These are phyloP conservation scores for Phrynosoma blainvillii DNA, from an alignment of 2,113 vertebrate species.

Conservation along the genomic window DNA sequence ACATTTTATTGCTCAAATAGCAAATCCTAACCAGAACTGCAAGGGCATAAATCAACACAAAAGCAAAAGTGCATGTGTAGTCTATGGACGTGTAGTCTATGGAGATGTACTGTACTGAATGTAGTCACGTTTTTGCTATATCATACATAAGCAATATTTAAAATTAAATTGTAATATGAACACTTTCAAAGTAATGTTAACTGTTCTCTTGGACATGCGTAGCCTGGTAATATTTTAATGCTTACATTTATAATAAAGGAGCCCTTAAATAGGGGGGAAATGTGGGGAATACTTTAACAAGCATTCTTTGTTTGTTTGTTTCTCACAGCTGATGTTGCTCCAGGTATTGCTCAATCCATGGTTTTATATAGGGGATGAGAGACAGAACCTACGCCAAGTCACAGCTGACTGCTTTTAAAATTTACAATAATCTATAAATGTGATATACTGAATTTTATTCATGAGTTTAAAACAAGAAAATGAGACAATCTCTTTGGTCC, in stretches of 20 bases:
- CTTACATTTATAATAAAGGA: background rate
- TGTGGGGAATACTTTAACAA: background rate
- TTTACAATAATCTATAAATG: slow-evolving; percentile 12
- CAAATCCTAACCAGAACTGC: rapidly evolving
- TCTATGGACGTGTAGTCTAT: rapidly evolving
- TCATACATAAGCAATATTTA: slow-evolving; percentile 18
- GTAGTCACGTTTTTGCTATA: background rate
- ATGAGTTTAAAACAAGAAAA: slow-evolving; percentile 61
- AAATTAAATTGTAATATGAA: slow-evolving; percentile 10
- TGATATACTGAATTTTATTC: slow-evolving; percentile 27
- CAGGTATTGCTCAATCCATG: background rate
- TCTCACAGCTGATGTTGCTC: background rate
- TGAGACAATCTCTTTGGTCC: slow-evolving; percentile 62
- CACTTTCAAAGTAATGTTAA: background rate
- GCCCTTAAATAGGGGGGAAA: background rate
- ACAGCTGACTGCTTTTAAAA: slow-evolving; percentile 6
- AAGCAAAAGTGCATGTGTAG: background rate
- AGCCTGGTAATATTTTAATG: slow-evolving; percentile 10
- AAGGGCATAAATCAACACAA: rapidly evolving
- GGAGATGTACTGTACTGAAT: rapidly evolving
- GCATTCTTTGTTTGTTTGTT: background rate
- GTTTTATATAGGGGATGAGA: background rate
- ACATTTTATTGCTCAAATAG: background rate
- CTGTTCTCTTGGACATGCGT: slow-evolving; percentile 31
- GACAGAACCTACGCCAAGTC: background rate